Evolutionary conservation across 2,888 invertebrate genomes (phyloP).

Genomic region (Hymenopus coronatus): DNA sequence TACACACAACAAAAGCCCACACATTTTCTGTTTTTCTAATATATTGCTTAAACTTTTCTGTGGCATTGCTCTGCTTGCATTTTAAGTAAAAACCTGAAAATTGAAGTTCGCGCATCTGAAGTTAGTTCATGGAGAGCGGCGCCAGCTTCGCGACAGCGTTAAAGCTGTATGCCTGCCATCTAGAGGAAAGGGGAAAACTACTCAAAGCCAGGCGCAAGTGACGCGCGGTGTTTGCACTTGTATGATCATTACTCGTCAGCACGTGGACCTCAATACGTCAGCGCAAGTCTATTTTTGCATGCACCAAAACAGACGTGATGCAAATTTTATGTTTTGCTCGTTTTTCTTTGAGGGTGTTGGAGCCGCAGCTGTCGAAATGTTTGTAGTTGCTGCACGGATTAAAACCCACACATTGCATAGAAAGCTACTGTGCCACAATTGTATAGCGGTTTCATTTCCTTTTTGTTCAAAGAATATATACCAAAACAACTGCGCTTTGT

Average conservation of each 20-base stretch:
- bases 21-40: no score
- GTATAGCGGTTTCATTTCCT: no score
- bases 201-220: not conserved
- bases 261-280: not conserved
- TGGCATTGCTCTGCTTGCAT: no score
- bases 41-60: no score
- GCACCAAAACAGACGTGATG: not conserved
- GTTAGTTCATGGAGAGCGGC: not conserved
- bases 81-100: no score
- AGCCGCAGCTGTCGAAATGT: not conserved
- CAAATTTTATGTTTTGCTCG: not conserved
- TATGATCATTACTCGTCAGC: no score
- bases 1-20: no score
- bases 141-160: not conserved
- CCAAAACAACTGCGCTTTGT: no score
- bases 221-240: not conserved
- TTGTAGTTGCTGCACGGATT: no score
- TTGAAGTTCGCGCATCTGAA: not conserved
- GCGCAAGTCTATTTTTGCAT: not conserved
- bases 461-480: no score
- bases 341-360: not conserved
- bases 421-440: no score
- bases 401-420: no score
- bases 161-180: not conserved
- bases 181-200: not conserved